Evolutionary conservation across 2,797 vertebrate species (phyloP).

Genomic region (Muscicapa comitata): DNA sequence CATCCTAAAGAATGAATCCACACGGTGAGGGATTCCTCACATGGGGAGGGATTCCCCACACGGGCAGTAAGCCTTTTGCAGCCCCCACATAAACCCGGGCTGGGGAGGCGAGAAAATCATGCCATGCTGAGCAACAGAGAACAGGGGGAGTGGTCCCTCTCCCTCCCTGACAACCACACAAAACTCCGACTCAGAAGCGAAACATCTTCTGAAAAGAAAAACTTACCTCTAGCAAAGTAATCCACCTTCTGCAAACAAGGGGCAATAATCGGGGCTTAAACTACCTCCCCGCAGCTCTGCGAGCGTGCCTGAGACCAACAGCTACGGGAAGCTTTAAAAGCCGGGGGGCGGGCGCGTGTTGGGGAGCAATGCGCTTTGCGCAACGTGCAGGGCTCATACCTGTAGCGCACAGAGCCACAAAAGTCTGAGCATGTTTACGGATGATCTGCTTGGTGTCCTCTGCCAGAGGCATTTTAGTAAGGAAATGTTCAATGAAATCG

Average conservation of each 20-base stretch:
- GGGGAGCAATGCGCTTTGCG: constrained; percentile 52
- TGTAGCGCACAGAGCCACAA: constrained; percentile 97
- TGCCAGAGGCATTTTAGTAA: constrained; percentile 91
- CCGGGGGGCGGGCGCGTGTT: not conserved
- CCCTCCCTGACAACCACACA: not conserved
- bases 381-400: constrained; percentile 80
- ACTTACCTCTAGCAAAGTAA: constrained; percentile 69
- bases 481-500: constrained; percentile 98
- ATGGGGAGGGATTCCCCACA: not conserved
- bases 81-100: not conserved
- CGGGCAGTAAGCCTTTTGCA: not conserved
- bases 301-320: not conserved
- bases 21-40: not conserved
- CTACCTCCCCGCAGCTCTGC: constrained; percentile 38
- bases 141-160: not conserved
- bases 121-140: not conserved
- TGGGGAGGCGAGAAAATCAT: not conserved
- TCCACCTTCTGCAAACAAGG: constrained; percentile 67
- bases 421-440: constrained; percentile 97
- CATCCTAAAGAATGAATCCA: not conserved
- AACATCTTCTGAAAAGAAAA: not conserved
- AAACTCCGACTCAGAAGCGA: not conserved
- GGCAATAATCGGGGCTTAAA: constrained; percentile 46
- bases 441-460: constrained; percentile 92
- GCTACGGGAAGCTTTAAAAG: constrained; percentile 32